Evolutionary conservation across 2,797 vertebrate species (phyloP), one percentile per base, ranked within the genome.

Genomic region (Myiotriccus ornatus): DNA sequence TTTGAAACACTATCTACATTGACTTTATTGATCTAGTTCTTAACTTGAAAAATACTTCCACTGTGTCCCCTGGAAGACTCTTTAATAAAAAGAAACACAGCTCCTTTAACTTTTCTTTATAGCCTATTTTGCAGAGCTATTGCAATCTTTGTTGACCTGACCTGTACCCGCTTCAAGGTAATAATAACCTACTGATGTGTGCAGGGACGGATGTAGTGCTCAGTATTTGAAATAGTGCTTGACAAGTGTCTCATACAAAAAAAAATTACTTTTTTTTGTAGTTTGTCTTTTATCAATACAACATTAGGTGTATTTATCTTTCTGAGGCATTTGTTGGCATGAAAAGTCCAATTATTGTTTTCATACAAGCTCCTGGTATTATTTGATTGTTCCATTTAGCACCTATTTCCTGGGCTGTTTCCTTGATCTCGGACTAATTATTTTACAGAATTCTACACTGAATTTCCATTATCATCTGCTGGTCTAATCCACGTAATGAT

Each of bases 401-500:
- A 55, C 43, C 28, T 68, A 59, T 86, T 95, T 94, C 79, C 94
- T 93, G 73, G 70, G 53, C 55, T 67, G 49, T 76, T 89, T 93
- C 79, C 82, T 79, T 6, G 1, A 37, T 93, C 56, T 87, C 84
- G 32, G 50, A 53, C 88, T 94, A 89, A 95, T 90, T 95, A 85
- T 94, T 95, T 93, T 64, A 88, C 41, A 84, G 79, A 89, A 68
- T 78, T 93, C 74, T 91, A 46, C 43, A 55, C 78, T 73, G 83
- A 93, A 91, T 93, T 96, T 68, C 80, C 68, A 81, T 93, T 91
- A 85, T 87, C 3, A 21, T 96, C 90, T 94, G 77, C 77, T 94
- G 53, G 28, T 86, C 71, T 95, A 94, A 93, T 93, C 78, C 93
- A 68, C 93, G 74, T 94, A 97, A 97, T 82, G 84, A 96, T 93